A percentile compares a stretch with the other conserved stretches of the same genome.
phyloP scores from a whole-genome alignment of 2,797 vertebrate genomes.

The Xenops minutus region DNA sequence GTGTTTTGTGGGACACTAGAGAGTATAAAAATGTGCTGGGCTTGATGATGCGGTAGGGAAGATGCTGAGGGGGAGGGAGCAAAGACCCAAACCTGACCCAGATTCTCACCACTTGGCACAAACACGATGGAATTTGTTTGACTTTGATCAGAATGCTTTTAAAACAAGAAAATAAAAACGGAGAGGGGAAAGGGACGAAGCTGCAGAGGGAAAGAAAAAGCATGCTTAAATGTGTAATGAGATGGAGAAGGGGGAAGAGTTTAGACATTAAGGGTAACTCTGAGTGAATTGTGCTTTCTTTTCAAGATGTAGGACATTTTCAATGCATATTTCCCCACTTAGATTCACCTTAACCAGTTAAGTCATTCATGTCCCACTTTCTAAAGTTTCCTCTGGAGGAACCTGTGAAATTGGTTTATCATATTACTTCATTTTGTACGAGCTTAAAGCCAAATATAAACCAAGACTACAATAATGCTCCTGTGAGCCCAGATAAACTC shows the following conservation, averaged over 20 bases:
- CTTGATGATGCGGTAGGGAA: neutral
- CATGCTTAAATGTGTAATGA: neutral
- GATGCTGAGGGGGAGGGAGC: neutral
- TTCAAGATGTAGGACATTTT: neutral
- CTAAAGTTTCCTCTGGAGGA: conserved; percentile 44
- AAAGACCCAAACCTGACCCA: conserved; percentile 2
- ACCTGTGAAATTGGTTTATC: conserved; percentile 39
- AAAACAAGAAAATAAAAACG: neutral
- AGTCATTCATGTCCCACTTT: conserved; percentile 30
- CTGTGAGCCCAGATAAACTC: conserved; percentile 16
- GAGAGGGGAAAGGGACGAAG: neutral
- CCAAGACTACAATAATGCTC: conserved; percentile 10
- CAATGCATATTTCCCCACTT: neutral
- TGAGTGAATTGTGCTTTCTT: neutral
- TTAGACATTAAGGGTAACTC: neutral
- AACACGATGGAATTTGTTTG: neutral
- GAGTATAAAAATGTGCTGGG: conserved; percentile 45
- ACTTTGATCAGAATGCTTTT: neutral
- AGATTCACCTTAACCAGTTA: conserved; percentile 30
- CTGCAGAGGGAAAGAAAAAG: neutral
- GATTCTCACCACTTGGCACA: neutral
- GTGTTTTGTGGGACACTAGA: conserved; percentile 34
- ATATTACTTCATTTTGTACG: conserved; percentile 16
- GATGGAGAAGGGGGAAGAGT: neutral
- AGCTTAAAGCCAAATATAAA: conserved; percentile 56